phyloP scores from a whole-genome alignment of 2,797 vertebrate genomes.

The Nasua narica region DNA sequence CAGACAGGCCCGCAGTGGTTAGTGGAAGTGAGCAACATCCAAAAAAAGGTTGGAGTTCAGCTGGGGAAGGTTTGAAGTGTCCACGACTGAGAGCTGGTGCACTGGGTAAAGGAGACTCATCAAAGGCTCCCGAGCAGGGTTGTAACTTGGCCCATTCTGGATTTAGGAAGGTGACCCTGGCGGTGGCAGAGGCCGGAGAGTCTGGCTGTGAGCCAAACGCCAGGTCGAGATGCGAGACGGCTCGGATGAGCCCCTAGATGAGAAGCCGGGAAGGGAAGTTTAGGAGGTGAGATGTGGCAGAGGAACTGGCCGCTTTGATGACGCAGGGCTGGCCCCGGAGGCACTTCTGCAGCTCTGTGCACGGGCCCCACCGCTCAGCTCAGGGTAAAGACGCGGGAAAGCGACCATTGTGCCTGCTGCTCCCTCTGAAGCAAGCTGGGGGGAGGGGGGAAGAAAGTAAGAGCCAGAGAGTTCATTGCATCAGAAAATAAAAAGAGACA shows the following conservation, averaged over 20 bases:
- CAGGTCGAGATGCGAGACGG: fast-evolving
- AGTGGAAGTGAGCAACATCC: not conserved
- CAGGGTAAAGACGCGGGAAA: not conserved
- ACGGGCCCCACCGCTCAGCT: not conserved
- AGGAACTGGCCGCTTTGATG: not conserved
- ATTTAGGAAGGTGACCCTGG: not conserved
- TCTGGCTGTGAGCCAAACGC: not conserved
- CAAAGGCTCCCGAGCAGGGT: not conserved
- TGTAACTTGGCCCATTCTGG: not conserved
- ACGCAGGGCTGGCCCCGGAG: not conserved
- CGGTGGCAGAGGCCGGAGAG: not conserved
- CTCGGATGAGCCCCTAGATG: not conserved
- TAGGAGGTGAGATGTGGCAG: not conserved
- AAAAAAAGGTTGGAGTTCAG: not conserved
- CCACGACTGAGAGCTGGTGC: not conserved
- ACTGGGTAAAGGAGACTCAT: not conserved
- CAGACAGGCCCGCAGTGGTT: not conserved
- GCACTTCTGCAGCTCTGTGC: not conserved
- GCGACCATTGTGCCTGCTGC: not conserved
- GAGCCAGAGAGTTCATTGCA: not conserved
- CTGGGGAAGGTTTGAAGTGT: not conserved
- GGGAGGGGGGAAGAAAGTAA: not conserved
- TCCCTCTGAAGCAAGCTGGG: not conserved
- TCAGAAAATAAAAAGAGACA: not conserved
- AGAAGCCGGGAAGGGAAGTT: not conserved